phyloP scores from a whole-genome alignment of 2,113 vertebrate species.

The Ptyas mucosa region DNA sequence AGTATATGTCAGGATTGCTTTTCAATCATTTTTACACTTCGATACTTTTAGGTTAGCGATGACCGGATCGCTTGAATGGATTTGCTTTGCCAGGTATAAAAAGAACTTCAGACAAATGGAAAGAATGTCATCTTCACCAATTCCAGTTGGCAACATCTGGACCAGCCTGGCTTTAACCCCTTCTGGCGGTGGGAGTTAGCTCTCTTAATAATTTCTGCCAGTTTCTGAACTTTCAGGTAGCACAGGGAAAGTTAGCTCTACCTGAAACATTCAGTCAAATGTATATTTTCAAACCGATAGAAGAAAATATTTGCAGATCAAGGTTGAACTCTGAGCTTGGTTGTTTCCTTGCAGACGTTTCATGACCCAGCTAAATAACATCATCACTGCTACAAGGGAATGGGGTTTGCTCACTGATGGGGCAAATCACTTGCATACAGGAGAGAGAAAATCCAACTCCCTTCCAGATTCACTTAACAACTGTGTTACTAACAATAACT shows the following conservation, averaged over 20 bases:
- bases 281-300: neutral
- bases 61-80: neutral
- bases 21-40: neutral
- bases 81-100: neutral
- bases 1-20: neutral
- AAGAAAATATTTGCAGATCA: too few relatives aligned
- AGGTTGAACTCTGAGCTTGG: too few relatives aligned
- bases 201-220: neutral
- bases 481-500: neutral
- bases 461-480: neutral
- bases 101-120: neutral
- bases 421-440: too few relatives aligned
- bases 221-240: neutral
- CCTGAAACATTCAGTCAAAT: neutral
- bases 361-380: too few relatives aligned
- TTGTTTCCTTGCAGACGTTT: too few relatives aligned
- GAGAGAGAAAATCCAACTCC: neutral
- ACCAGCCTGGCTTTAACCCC: too few relatives aligned
- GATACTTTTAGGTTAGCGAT: fast-evolving
- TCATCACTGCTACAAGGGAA: too few relatives aligned
- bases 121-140: too few relatives aligned
- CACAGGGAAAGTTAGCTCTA: neutral
- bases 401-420: too few relatives aligned
- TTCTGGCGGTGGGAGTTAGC: neutral
- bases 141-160: neutral